Evolutionary conservation across 2,113 vertebrate genomes (phyloP).

Genomic region (Leuciscus idus): DNA sequence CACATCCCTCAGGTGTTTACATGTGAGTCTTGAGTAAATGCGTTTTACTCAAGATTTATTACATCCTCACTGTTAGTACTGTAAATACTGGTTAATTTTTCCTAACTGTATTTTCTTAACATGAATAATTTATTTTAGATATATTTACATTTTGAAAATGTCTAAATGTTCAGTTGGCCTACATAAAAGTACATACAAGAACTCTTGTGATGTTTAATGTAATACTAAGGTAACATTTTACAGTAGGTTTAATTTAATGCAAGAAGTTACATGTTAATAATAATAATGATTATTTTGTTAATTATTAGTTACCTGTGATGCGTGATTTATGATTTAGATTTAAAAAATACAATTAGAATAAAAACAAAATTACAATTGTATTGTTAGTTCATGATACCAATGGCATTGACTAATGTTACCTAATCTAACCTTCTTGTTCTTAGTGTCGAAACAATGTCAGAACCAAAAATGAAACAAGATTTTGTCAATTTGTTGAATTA

Average conservation of each 20-base stretch:
- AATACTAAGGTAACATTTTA: neutral
- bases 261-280: neutral
- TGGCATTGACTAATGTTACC: neutral
- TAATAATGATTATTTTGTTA: neutral
- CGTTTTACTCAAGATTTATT: constrained; percentile 3
- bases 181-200: neutral
- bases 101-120: constrained; percentile 13
- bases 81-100: constrained; percentile 9
- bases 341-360: neutral
- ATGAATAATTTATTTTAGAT: neutral
- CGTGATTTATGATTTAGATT: neutral
- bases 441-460: neutral
- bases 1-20: constrained; percentile 7
- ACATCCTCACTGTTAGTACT: neutral
- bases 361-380: neutral
- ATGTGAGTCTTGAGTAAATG: constrained; percentile 1
- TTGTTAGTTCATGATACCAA: neutral
- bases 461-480: neutral
- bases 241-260: neutral
- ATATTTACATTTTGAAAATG: constrained; percentile 4
- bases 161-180: neutral
- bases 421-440: neutral
- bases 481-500: neutral
- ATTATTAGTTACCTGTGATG: neutral
- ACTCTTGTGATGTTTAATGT: neutral